Evolutionary conservation across 2,888 invertebrate genomes (phyloP).

Genomic region (Nephrotoma guestfalica): DNA sequence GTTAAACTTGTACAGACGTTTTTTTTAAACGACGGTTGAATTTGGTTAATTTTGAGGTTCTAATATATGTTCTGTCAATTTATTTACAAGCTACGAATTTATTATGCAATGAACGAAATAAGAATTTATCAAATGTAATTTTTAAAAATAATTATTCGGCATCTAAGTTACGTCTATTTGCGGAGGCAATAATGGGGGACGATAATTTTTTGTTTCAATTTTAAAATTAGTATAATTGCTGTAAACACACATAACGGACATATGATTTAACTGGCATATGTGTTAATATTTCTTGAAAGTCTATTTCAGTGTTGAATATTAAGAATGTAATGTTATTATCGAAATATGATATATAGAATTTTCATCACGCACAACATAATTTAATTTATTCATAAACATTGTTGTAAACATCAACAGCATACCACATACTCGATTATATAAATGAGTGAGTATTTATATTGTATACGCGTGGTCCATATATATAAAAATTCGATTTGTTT

Average conservation of each 20-base stretch:
- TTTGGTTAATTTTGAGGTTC: too few relatives aligned
- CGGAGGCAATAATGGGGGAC: not conserved
- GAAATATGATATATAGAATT: not conserved
- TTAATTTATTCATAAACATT: not conserved
- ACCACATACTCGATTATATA: not conserved
- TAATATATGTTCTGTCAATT: too few relatives aligned
- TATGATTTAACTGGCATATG: not conserved
- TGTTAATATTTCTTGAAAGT: not conserved
- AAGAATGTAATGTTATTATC: not conserved
- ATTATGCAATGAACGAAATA: too few relatives aligned
- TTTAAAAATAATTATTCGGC: too few relatives aligned
- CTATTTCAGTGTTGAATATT: not conserved
- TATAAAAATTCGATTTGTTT: not conserved
- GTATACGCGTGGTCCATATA: not conserved
- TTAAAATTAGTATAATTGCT: not conserved
- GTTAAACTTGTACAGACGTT: too few relatives aligned
- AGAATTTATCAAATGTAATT: too few relatives aligned
- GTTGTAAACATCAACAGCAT: not conserved
- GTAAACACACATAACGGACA: not conserved
- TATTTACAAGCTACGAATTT: too few relatives aligned
- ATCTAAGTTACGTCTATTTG: too few relatives aligned
- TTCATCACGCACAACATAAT: not conserved
- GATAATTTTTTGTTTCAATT: not conserved
- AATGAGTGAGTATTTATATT: not conserved
- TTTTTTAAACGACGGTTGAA: too few relatives aligned